Evolutionary conservation across 2,888 invertebrate species (phyloP).

Genomic region (Hedya salicella): DNA sequence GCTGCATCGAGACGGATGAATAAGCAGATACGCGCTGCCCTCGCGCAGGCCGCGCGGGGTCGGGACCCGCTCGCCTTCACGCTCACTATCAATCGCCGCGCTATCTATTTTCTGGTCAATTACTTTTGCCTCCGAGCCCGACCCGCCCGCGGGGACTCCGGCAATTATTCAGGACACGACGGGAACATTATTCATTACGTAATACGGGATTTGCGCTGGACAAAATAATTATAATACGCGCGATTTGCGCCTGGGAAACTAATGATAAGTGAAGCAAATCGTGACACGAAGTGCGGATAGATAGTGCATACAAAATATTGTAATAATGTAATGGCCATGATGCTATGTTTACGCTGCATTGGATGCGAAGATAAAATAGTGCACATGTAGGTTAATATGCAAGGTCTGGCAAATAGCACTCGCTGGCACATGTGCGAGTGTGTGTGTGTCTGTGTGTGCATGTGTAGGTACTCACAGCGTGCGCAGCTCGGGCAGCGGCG

Average conservation of each 20-base stretch:
- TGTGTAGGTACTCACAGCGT: conserved; percentile 89
- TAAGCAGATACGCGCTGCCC: conserved; percentile 11
- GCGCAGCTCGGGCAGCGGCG: conserved; percentile 88
- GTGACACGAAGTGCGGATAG: not conserved
- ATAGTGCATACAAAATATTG: not conserved
- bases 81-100: conserved; percentile 6
- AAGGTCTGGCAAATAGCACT: not conserved
- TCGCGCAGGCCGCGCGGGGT: conserved; percentile 1
- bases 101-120: conserved; percentile 29
- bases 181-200: conserved; percentile 21
- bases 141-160: not conserved
- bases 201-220: conserved; percentile 16
- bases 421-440: not conserved
- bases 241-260: conserved; percentile 1
- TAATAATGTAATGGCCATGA: not conserved
- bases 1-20: conserved; percentile 6
- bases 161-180: conserved; percentile 22
- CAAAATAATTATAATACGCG: not conserved
- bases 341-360: not conserved
- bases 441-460: not conserved
- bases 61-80: conserved; percentile 33
- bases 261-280: not conserved
- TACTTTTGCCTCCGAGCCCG: conserved; percentile 4
- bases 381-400: not conserved
- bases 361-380: not conserved